Percentiles rank a stretch among this genome's conserved stretches.
phyloP scores from a whole-genome alignment of 1,140 invertebrate genomes.

The Ips typographus region DNA sequence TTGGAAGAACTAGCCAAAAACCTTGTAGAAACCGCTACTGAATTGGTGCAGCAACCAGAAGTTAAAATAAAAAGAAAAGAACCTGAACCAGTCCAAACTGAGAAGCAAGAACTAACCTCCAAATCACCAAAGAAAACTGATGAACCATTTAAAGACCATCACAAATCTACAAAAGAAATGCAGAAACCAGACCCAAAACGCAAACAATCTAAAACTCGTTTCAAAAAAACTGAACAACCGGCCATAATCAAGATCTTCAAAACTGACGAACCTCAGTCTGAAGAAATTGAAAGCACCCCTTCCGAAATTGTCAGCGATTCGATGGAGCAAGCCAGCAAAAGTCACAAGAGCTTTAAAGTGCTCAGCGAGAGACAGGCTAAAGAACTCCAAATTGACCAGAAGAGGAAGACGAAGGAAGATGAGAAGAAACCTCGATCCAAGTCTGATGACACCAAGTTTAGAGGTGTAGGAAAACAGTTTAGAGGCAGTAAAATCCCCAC shows the following conservation, averaged over 20 bases:
- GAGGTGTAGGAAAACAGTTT: conserved; percentile 13
- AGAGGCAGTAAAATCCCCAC: conserved; percentile 44
- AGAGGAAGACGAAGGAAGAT: background rate
- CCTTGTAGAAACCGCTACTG: background rate
- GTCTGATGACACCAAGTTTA: conserved; percentile 39
- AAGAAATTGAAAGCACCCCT: conserved; percentile 18
- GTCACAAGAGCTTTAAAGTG: conserved; percentile 47
- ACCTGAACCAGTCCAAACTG: conserved; percentile 15
- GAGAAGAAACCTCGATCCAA: conserved; percentile 36
- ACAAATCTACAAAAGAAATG: conserved; percentile 26
- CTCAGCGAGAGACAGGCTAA: conserved; percentile 38
- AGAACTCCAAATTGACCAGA: conserved; percentile 14
- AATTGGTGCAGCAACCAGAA: background rate
- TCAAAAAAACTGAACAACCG: conserved; percentile 15
- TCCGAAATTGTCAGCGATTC: conserved; percentile 22
- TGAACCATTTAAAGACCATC: conserved; percentile 9
- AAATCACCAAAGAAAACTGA: conserved; percentile 13
- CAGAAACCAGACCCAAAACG: conserved; percentile 11
- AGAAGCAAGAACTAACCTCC: conserved; percentile 16
- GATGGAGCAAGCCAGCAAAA: conserved; percentile 27
- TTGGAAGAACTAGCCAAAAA: background rate
- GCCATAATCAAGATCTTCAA: conserved; percentile 28
- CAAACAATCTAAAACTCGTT: background rate
- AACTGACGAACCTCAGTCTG: conserved; percentile 6
- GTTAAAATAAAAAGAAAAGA: background rate